phyloP scores from a whole-genome alignment of 1,140 invertebrate genomes.

The Cryptotermes secundus region DNA sequence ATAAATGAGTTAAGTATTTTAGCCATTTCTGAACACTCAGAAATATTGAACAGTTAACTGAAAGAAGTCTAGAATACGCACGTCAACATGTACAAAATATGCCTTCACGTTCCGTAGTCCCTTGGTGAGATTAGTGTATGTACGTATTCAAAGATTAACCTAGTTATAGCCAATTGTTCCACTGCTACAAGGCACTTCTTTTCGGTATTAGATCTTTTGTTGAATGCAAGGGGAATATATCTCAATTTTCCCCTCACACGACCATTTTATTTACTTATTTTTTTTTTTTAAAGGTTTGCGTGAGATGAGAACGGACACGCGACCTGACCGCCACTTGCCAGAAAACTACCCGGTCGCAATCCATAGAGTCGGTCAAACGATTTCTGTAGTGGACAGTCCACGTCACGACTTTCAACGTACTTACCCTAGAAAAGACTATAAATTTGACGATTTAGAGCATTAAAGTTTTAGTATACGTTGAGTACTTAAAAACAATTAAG shows the following conservation, averaged over 20 bases:
- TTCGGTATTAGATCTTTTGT: neutral
- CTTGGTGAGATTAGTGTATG: neutral
- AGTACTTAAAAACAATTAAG: no score
- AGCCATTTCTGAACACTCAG: no score
- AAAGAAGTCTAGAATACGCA: no score
- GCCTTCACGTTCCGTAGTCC: no score
- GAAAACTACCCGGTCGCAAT: neutral
- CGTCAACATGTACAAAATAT: neutral
- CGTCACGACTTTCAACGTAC: no score
- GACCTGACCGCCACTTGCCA: neutral
- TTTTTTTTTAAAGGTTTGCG: neutral
- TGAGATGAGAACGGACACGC: neutral
- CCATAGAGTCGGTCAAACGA: neutral
- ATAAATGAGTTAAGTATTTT: no score
- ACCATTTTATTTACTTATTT: neutral
- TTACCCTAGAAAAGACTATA: no score
- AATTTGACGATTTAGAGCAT: no score
- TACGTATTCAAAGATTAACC: neutral
- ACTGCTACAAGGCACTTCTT: neutral
- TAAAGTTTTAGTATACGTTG: no score
- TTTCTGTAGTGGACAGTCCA: no score
- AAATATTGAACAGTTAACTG: no score
- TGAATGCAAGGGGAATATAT: conserved; percentile 3
- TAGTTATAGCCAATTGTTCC: neutral
- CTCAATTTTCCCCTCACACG: neutral